Conservation (phyloP, 2,113 vertebrate species). For the Cryptotis parvus region DNA sequence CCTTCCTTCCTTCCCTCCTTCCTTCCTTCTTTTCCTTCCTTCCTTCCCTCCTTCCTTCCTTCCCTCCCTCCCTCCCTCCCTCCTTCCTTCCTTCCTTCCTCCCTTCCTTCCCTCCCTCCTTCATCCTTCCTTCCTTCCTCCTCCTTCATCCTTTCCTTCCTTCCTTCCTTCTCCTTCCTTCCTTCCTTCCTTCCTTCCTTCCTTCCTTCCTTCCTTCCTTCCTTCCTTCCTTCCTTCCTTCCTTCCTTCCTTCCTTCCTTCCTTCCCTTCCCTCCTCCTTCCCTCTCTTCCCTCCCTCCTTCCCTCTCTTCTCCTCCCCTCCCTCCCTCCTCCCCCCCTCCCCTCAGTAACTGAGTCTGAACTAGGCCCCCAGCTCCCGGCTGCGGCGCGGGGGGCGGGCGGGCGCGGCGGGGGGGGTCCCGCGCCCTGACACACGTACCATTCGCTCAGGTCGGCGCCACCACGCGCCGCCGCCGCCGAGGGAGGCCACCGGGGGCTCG, state of each 20-base stretch:
- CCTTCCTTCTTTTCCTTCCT: too few relatives aligned
- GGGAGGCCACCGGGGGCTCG: conserved; percentile 88
- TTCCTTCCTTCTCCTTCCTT: too few relatives aligned
- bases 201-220: background rate
- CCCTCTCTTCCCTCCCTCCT: background rate
- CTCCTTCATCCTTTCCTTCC: too few relatives aligned
- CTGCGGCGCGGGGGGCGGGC: conserved; percentile 79
- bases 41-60: background rate
- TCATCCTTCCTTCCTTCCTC: too few relatives aligned
- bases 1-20: too few relatives aligned
- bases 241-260: background rate
- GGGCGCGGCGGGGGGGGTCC: conserved; percentile 87
- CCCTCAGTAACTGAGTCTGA: too few relatives aligned
- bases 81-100: too few relatives aligned
- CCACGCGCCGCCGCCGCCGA: conserved; percentile 88
- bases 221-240: background rate
- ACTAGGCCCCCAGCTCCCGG: too few relatives aligned
- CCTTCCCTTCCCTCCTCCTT: too few relatives aligned
- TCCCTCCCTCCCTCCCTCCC: too few relatives aligned
- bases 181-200: background rate
- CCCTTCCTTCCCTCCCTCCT: too few relatives aligned
- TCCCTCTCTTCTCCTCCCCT: background rate
- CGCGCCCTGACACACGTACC: conserved; percentile 96
- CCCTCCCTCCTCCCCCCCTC: too few relatives aligned
- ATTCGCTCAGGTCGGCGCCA: conserved; percentile 94